Conservation (phyloP, 2,113 vertebrate species). For the Ranitomeya variabilis region DNA sequence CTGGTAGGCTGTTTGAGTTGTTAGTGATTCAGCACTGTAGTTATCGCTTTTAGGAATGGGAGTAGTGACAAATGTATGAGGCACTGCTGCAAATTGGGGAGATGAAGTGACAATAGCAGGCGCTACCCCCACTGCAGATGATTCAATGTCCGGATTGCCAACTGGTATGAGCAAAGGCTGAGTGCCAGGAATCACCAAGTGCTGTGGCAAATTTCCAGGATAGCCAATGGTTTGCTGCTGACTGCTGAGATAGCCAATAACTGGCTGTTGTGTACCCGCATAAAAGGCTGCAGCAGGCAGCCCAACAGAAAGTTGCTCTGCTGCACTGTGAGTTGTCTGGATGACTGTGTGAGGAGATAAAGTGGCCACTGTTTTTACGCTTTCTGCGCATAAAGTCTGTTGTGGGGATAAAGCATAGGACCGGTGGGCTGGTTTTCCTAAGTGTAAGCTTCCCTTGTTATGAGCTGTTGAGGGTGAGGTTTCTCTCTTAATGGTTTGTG, state of each 20-base stretch:
- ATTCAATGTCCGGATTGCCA: slow-evolving; percentile 74
- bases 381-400: slow-evolving; percentile 80
- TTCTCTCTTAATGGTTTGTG: slow-evolving; percentile 73
- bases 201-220: slow-evolving; percentile 85
- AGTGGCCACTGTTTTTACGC: slow-evolving; percentile 78
- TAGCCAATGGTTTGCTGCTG: slow-evolving; percentile 85
- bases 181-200: slow-evolving; percentile 90
- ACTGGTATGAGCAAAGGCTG: slow-evolving; percentile 94
- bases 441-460: slow-evolving; percentile 79
- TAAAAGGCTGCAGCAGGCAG: slow-evolving; percentile 85
- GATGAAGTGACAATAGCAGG: slow-evolving; percentile 80
- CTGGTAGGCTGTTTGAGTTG: slow-evolving; percentile 78
- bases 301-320: slow-evolving; percentile 86
- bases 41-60: slow-evolving; percentile 82
- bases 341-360: slow-evolving; percentile 91
- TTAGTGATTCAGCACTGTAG: slow-evolving; percentile 76
- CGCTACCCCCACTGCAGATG: slow-evolving; percentile 72
- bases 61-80: slow-evolving; percentile 86
- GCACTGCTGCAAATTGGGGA: slow-evolving; percentile 85
- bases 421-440: slow-evolving; percentile 84
- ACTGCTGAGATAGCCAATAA: slow-evolving; percentile 90
- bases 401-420: slow-evolving; percentile 80
- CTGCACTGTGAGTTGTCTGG: slow-evolving; percentile 88
- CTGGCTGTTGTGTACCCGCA: slow-evolving; percentile 82
- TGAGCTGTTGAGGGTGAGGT: slow-evolving; percentile 78